A percentile compares a stretch with the other conserved stretches of the same genome.
These are phyloP conservation scores for Aporophyla nigra DNA, from an alignment of 2,888 invertebrate genomes.

Conservation along the genomic window DNA sequence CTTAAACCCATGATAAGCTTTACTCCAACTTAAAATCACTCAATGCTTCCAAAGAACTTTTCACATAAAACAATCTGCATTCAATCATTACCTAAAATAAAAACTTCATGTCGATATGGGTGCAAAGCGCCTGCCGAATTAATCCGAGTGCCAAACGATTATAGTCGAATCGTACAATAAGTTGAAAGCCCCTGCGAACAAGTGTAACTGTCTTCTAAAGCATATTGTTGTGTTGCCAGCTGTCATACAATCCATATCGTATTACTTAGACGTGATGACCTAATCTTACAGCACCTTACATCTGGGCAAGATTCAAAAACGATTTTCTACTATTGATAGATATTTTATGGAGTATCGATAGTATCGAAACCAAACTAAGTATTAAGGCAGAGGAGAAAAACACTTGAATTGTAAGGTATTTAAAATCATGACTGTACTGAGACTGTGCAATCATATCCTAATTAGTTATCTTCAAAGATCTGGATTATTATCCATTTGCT, in stretches of 20 bases:
- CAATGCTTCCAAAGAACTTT: too few species aligned
- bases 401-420: not conserved
- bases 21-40: too few species aligned
- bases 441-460: not conserved
- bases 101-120: not conserved
- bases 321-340: not conserved
- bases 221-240: not conserved
- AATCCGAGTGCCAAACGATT: not conserved
- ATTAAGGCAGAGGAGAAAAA: not conserved
- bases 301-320: not conserved
- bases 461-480: not conserved
- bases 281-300: not conserved
- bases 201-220: not conserved
- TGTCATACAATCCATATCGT: not conserved
- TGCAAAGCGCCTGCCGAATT: conserved; percentile 26
- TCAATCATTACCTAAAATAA: too few species aligned
- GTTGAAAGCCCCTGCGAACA: not conserved
- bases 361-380: not conserved
- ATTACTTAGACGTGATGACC: not conserved
- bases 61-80: too few species aligned
- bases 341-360: not conserved
- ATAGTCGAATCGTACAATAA: conserved; percentile 4
- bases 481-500: not conserved
- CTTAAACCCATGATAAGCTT: too few species aligned
- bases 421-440: not conserved